Evolutionary conservation across 2,113 vertebrate genomes (phyloP), one percentile per base, ranked within the genome.

Genomic region (Edolisoma coerulescens): DNA sequence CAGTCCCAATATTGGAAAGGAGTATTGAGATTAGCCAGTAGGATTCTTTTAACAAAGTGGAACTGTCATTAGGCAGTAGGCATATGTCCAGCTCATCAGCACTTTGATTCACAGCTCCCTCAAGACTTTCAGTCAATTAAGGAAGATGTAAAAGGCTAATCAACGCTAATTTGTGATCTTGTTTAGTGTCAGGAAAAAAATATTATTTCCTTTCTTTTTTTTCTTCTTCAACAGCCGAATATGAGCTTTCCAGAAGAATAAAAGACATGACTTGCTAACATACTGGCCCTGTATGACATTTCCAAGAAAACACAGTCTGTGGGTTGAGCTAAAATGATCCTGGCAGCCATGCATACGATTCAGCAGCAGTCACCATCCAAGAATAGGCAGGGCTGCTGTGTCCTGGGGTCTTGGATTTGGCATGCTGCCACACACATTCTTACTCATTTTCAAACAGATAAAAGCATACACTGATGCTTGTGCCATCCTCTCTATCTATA

Each of bases 61-160:
- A 64, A 56, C 9, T 73, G 26, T 57, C 32, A 57, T 91, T 87
- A 71, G n/a, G 39, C 61, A 52, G 20, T 56, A 75, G 4, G 11
- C 65, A 21, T n/a, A 42, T 1, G 1, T 87, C 80, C 56, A 91
- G 23, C 47, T 87, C 61, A 84, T 28, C 49, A 78, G 44, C 47
- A 82, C 56, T 91, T 77, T 91, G 65, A 91, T 53, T 94, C 74
- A 82, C 41, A 56, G 22, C 37, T 87, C 68, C 19, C 61, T 52
- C 77, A 82, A 87, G 49, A 44, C 47, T 79, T 84, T n/a, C 53
- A 91, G 70, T 5, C 45, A 85, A 79, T 81, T 87, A 96, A 84
- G 65, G 42, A 89, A 85, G 63, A 86, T 30, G 18, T 49, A 90
- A 96, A 94, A 76, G 67, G 33, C 41, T 90, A 88, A 95, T 84